A percentile compares a stretch with the other conserved stretches of the same genome.
phyloP scores from a whole-genome alignment of 2,113 vertebrate genomes.

The Ophthalmolycus amberensis region DNA sequence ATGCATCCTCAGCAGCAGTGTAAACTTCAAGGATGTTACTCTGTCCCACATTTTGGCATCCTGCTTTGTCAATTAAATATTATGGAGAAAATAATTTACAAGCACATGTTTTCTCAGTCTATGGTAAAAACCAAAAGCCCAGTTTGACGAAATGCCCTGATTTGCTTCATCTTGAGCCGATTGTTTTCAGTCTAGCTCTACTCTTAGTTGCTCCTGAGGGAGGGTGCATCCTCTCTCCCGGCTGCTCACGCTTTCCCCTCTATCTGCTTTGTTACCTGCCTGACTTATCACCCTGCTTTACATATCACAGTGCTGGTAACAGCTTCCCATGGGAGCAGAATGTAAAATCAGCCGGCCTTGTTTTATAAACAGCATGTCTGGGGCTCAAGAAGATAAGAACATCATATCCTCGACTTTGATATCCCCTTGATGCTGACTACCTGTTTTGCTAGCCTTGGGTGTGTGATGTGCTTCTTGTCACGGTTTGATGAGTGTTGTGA shows the following conservation, averaged over 20 bases:
- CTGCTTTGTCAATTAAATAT: constrained; percentile 8
- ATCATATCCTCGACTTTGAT: constrained; percentile 26
- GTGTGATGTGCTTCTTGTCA: constrained; percentile 2
- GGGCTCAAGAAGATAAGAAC: constrained; percentile 28
- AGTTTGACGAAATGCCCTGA: constrained; percentile 47
- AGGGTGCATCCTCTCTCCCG: constrained; percentile 61
- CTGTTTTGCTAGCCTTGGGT: constrained; percentile 29
- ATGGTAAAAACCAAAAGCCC: not conserved
- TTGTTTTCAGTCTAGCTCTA: constrained; percentile 55
- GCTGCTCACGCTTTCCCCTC: constrained; percentile 38
- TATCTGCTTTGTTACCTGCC: constrained; percentile 70
- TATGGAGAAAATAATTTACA: not conserved
- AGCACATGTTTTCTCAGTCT: not conserved
- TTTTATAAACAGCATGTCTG: constrained; percentile 64
- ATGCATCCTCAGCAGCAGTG: not conserved
- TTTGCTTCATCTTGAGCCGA: constrained; percentile 47
- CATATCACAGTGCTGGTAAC: constrained; percentile 70
- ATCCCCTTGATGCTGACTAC: constrained; percentile 35
- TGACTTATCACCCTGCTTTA: constrained; percentile 77
- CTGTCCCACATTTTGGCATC: constrained; percentile 23
- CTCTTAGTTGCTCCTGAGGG: constrained; percentile 57
- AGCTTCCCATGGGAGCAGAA: constrained; percentile 55
- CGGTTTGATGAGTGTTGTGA: constrained; percentile 15
- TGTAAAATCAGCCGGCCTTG: constrained; percentile 58
- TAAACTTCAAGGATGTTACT: constrained; percentile 13